Conservation (phyloP, 2,888 invertebrate genomes). For the Linnaemya vulpina region DNA sequence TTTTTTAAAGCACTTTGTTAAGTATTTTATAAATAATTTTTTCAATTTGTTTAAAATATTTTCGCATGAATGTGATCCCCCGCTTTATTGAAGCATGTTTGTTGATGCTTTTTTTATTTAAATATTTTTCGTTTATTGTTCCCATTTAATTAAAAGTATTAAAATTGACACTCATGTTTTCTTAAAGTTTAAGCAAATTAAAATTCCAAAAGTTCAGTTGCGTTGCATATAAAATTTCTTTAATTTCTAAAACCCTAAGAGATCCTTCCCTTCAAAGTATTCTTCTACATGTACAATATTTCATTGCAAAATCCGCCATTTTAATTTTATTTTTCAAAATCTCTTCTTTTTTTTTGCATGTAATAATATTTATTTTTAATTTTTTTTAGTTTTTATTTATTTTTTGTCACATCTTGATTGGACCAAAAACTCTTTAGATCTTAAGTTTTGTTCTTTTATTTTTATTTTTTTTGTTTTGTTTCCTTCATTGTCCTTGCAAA, state of each 20-base stretch:
- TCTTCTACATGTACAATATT: conserved; percentile 70
- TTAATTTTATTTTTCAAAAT: conserved; percentile 46
- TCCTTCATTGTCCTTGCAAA: conserved; percentile 1
- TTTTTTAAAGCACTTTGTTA: conserved; percentile 49
- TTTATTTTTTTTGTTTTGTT: background rate
- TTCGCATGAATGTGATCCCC: conserved; percentile 40
- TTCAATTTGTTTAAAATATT: conserved; percentile 30
- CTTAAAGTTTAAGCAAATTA: conserved; percentile 32
- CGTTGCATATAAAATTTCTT: conserved; percentile 54
- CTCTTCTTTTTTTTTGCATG: conserved; percentile 69
- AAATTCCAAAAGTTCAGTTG: conserved; percentile 28
- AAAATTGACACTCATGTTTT: conserved; percentile 34
- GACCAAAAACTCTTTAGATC: conserved; percentile 84
- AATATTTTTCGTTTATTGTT: conserved; percentile 24
- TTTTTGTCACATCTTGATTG: conserved; percentile 81
- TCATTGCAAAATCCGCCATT: conserved; percentile 48
- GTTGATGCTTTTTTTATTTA: conserved; percentile 6
- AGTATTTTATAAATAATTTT: conserved; percentile 43
- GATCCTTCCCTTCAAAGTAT: conserved; percentile 68
- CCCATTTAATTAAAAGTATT: conserved; percentile 48
- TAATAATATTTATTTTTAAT: conserved; percentile 49
- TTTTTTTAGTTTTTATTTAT: conserved; percentile 61
- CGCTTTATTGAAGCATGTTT: conserved; percentile 49
- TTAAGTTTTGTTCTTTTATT: conserved; percentile 77
- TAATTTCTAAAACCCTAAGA: conserved; percentile 53